A percentile compares a stretch with the other conserved stretches of the same genome.
Evolutionary conservation across 2,888 invertebrate genomes (phyloP).

Genomic region (Caenorhabditis japonica): DNA sequence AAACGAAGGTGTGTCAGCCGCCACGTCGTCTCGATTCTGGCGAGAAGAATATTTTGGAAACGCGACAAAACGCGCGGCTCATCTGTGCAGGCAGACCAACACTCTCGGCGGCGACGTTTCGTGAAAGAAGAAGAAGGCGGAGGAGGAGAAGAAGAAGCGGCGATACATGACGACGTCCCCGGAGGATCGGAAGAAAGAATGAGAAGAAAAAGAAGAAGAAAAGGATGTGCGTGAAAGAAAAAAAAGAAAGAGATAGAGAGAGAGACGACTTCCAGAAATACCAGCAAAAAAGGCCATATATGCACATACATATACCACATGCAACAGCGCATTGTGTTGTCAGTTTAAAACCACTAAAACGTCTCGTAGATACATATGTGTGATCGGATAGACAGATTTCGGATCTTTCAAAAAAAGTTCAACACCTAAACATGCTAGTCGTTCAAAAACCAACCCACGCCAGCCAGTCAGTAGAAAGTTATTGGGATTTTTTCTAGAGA

Average conservation of each 20-base stretch:
- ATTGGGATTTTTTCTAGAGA: no score
- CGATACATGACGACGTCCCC: conserved; percentile 23
- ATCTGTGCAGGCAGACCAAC: conserved; percentile 1
- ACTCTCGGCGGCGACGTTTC: conserved; percentile 2
- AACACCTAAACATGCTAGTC: no score
- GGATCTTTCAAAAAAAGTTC: no score
- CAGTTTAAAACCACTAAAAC: no score
- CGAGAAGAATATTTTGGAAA: background rate
- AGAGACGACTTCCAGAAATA: conserved; percentile 29
- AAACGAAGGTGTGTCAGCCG: background rate
- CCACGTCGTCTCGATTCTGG: background rate
- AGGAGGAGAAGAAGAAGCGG: background rate
- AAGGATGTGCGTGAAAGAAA: conserved; percentile 10
- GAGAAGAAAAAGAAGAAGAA: conserved; percentile 14
- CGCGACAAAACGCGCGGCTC: conserved; percentile 8
- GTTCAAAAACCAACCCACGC: no score
- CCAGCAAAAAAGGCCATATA: conserved; percentile 17
- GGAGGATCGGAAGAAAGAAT: conserved; percentile 33
- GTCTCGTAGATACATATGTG: no score
- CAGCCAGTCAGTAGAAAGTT: no score
- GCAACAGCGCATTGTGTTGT: no score
- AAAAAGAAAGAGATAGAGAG: conserved; percentile 16
- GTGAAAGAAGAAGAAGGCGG: background rate
- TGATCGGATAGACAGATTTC: no score
- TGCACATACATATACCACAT: conserved; percentile 14